These are phyloP conservation scores for Origma solitaria DNA, from an alignment of 2,113 vertebrate species.

Conservation along the genomic window DNA sequence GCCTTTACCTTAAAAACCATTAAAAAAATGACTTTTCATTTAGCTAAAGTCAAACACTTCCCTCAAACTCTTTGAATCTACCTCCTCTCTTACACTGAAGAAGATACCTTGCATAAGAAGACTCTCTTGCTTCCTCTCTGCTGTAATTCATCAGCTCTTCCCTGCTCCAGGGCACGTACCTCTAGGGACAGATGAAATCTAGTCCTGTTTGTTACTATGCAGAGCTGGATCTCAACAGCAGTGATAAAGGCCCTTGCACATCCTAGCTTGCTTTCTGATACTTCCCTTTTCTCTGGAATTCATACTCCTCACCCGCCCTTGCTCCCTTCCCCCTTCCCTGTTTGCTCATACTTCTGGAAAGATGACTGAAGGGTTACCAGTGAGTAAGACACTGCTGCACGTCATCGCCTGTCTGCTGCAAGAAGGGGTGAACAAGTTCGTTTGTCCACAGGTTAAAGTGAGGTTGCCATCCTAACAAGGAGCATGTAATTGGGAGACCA, in stretches of 20 bases:
- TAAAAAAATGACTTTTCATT: not conserved
- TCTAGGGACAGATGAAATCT: conserved; percentile 56
- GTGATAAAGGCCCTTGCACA: conserved; percentile 42
- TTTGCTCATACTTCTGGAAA: conserved; percentile 74
- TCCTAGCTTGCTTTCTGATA: conserved; percentile 48
- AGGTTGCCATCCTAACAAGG: conserved; percentile 36
- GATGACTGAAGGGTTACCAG: conserved; percentile 59
- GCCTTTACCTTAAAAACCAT: not conserved
- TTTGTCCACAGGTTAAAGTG: conserved; percentile 40
- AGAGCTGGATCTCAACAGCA: conserved; percentile 32
- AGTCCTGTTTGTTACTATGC: conserved; percentile 23
- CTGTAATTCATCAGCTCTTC: conserved; percentile 26
- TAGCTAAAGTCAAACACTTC: not conserved
- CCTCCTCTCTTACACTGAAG: not conserved
- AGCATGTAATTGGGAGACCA: conserved; percentile 23
- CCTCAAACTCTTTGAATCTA: not conserved
- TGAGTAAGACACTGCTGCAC: conserved; percentile 68
- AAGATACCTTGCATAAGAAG: conserved; percentile 20
- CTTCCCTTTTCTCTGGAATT: conserved; percentile 67
- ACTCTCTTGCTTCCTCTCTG: conserved; percentile 11
- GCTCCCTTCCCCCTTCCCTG: conserved; percentile 11
- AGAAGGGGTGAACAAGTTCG: conserved; percentile 72
- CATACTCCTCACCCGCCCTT: not conserved
- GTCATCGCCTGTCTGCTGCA: conserved; percentile 61
- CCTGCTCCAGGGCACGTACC: conserved; percentile 53